Conservation (phyloP, 2,797 vertebrate species). For the Galaxias olidus region DNA sequence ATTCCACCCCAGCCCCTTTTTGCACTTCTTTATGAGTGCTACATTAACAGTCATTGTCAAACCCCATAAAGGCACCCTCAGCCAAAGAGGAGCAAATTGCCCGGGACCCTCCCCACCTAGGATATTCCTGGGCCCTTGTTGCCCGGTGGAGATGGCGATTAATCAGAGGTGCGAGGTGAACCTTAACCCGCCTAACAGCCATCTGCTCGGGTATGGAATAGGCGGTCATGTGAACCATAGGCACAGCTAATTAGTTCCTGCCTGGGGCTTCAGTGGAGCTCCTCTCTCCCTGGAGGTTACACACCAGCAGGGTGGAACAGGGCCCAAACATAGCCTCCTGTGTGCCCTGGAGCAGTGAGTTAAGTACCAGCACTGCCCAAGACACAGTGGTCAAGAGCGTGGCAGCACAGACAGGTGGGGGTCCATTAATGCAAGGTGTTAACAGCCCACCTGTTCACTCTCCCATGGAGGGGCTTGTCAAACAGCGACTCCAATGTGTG, state of each 20-base stretch:
- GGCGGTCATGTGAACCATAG: slow-evolving; percentile 19
- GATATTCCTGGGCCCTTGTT: slow-evolving; percentile 16
- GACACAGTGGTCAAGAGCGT: slow-evolving; percentile 53
- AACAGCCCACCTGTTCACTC: slow-evolving; percentile 72
- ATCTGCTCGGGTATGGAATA: slow-evolving; percentile 26
- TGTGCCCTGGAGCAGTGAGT: slow-evolving; percentile 29
- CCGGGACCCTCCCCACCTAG: neutral
- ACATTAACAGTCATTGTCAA: slow-evolving; percentile 22
- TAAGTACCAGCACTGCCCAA: slow-evolving; percentile 39
- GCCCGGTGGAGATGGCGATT: slow-evolving; percentile 36
- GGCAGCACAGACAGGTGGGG: slow-evolving; percentile 41
- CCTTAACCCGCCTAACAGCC: slow-evolving; percentile 31
- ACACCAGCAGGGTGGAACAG: slow-evolving; percentile 28
- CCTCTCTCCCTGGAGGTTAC: slow-evolving; percentile 27
- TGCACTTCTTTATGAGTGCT: slow-evolving; percentile 23
- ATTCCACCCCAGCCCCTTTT: slow-evolving; percentile 26
- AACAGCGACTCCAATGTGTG: slow-evolving; percentile 8
- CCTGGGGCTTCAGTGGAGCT: slow-evolving; percentile 22
- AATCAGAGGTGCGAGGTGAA: slow-evolving; percentile 59
- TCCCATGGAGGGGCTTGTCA: slow-evolving; percentile 32
- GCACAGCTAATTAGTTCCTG: slow-evolving; percentile 34
- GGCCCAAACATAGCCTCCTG: slow-evolving; percentile 28
- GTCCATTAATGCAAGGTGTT: slow-evolving; percentile 72
- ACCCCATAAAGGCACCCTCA: slow-evolving; percentile 38
- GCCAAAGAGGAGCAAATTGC: slow-evolving; percentile 6